Percentiles rank a stretch among this genome's conserved stretches.
Conservation (phyloP, 2,797 vertebrate species). For the Ptychadena robeensis region DNA sequence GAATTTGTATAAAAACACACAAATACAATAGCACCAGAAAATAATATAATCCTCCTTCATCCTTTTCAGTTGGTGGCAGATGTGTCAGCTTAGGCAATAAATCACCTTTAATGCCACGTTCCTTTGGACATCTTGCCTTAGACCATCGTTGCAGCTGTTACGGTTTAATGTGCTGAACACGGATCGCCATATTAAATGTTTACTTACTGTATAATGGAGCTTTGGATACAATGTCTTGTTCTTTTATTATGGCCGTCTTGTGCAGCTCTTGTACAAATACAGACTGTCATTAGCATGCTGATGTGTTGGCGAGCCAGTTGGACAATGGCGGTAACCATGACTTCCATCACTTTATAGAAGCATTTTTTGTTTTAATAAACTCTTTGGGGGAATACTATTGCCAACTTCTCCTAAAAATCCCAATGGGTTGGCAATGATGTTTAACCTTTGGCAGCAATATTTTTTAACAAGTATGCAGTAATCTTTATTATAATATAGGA, state of each 20-base stretch:
- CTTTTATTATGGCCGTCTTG: slow-evolving; percentile 25
- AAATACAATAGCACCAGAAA: slow-evolving; percentile 14
- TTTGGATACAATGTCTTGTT: slow-evolving; percentile 13
- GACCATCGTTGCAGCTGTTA: slow-evolving; percentile 42
- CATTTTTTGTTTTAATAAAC: background rate
- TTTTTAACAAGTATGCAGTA: background rate
- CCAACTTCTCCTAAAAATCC: background rate
- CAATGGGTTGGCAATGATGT: background rate
- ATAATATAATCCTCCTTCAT: slow-evolving; percentile 41
- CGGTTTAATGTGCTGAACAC: slow-evolving; percentile 38
- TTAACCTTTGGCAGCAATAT: background rate
- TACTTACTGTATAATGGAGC: slow-evolving; percentile 22
- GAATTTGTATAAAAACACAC: background rate
- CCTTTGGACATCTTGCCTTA: slow-evolving; percentile 17
- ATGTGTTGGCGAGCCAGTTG: background rate
- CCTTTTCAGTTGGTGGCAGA: slow-evolving; percentile 17
- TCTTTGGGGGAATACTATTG: background rate
- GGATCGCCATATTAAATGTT: slow-evolving; percentile 44
- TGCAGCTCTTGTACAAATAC: slow-evolving; percentile 27
- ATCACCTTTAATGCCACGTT: slow-evolving; percentile 69
- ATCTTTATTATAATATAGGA: too few species aligned
- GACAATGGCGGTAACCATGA: background rate
- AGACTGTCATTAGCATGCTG: slow-evolving; percentile 21
- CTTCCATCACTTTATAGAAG: background rate
- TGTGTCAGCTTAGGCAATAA: slow-evolving; percentile 76